Evolutionary conservation across 2,113 vertebrate species (phyloP).

Genomic region (Petaurus breviceps): DNA sequence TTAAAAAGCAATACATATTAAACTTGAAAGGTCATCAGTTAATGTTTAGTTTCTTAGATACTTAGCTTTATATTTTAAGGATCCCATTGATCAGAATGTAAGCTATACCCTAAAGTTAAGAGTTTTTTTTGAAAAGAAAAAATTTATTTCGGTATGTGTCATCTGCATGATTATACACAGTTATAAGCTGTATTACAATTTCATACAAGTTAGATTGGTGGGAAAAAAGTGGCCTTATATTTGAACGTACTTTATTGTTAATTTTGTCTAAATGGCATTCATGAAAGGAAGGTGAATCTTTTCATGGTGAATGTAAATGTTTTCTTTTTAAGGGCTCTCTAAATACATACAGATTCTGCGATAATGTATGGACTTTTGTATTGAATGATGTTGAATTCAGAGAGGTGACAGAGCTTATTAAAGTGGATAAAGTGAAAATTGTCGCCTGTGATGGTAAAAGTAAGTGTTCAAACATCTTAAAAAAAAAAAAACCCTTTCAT

Average conservation of each 20-base stretch:
- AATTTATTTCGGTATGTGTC: background rate
- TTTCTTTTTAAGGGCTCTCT: slow-evolving; percentile 92
- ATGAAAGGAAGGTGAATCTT: slow-evolving; percentile 38
- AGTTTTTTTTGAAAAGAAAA: background rate
- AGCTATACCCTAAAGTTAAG: background rate
- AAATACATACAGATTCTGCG: slow-evolving; percentile 99
- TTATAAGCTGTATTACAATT: background rate
- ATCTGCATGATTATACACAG: background rate
- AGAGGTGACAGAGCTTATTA: slow-evolving; percentile 98
- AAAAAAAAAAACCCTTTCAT: background rate
- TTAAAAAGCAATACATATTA: background rate
- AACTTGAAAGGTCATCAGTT: background rate
- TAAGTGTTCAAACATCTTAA: slow-evolving; percentile 78
- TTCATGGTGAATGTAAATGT: slow-evolving; percentile 66
- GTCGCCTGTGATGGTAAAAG: slow-evolving; percentile 99
- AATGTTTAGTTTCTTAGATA: background rate
- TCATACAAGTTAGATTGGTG: background rate
- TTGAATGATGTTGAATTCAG: slow-evolving; percentile 98
- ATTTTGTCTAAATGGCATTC: slow-evolving; percentile 41
- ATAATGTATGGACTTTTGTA: slow-evolving; percentile 99
- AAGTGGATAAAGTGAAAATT: slow-evolving; percentile 99
- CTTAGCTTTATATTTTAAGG: background rate
- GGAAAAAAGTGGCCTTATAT: background rate
- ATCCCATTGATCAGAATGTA: background rate
- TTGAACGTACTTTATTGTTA: slow-evolving; percentile 8